phyloP scores from a whole-genome alignment of 2,797 vertebrate genomes.

The Tiaroga cobitis region DNA sequence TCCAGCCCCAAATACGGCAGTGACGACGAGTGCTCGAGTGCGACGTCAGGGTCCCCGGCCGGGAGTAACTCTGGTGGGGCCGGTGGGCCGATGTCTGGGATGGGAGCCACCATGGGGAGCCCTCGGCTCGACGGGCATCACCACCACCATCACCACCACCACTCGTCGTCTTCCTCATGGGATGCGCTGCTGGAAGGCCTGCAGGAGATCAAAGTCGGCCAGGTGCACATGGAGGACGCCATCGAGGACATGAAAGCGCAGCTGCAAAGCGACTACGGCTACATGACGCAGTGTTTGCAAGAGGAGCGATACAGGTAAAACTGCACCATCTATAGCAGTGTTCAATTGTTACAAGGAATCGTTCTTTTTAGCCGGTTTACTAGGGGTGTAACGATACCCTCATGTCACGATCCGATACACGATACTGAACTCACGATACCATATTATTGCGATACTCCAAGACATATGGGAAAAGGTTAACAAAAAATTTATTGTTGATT shows the following conservation, averaged over 20 bases:
- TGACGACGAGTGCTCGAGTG: conserved; percentile 95
- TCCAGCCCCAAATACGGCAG: conserved; percentile 98
- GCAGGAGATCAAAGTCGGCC: conserved; percentile 93
- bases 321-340: neutral
- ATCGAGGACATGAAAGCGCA: conserved; percentile 96
- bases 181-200: conserved; percentile 92
- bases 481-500: too few species aligned
- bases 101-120: conserved; percentile 86
- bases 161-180: conserved; percentile 83
- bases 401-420: too few species aligned
- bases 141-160: conserved; percentile 81
- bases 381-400: too few species aligned
- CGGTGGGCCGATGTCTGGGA: conserved; percentile 66
- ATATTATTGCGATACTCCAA: too few species aligned
- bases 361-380: too few species aligned
- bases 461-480: too few species aligned
- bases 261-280: conserved; percentile 94
- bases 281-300: conserved; percentile 97
- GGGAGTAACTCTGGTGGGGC: conserved; percentile 92
- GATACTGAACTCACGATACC: too few species aligned
- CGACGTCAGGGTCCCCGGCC: conserved; percentile 86
- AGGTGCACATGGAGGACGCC: conserved; percentile 93
- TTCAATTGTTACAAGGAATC: neutral
- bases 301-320: conserved; percentile 77
- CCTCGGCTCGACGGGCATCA: conserved; percentile 86